Conservation (phyloP, 1,140 invertebrate genomes). For the Aporrectodea caliginosa region DNA sequence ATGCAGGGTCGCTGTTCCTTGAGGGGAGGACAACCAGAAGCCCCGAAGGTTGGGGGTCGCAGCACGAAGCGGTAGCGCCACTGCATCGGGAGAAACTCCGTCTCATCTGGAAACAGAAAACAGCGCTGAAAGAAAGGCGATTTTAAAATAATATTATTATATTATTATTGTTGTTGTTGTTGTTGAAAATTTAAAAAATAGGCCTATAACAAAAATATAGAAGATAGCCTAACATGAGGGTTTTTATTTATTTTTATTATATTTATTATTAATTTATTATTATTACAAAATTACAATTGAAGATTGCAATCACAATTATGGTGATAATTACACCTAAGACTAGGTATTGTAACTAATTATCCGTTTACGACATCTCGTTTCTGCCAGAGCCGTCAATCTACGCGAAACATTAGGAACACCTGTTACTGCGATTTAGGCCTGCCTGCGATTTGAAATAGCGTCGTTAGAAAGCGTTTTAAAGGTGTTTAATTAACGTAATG, state of each 20-base stretch:
- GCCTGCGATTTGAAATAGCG: too few relatives aligned
- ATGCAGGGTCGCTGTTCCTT: slow-evolving; percentile 19
- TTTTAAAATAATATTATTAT: neutral
- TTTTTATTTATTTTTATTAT: neutral
- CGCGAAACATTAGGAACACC: too few relatives aligned
- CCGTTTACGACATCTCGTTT: too few relatives aligned
- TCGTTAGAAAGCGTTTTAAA: too few relatives aligned
- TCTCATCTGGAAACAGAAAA: slow-evolving; percentile 1
- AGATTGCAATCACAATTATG: too few relatives aligned
- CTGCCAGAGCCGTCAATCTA: too few relatives aligned
- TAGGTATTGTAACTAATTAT: too few relatives aligned
- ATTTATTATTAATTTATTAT: too few relatives aligned
- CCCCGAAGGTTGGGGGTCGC: neutral
- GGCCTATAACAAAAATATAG: neutral
- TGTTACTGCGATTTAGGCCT: too few relatives aligned
- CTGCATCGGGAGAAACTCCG: slow-evolving; percentile 23
- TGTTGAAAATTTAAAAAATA: neutral
- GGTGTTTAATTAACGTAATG: too few relatives aligned
- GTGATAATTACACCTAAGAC: too few relatives aligned
- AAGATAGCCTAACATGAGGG: neutral
- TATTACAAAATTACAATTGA: too few relatives aligned
- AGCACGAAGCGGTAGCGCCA: slow-evolving; percentile 25
- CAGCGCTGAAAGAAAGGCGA: neutral
- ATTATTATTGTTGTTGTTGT: neutral
- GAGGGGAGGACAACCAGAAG: neutral